Evolutionary conservation across 2,888 invertebrate species (phyloP).

Genomic region (Oligia strigilis): DNA sequence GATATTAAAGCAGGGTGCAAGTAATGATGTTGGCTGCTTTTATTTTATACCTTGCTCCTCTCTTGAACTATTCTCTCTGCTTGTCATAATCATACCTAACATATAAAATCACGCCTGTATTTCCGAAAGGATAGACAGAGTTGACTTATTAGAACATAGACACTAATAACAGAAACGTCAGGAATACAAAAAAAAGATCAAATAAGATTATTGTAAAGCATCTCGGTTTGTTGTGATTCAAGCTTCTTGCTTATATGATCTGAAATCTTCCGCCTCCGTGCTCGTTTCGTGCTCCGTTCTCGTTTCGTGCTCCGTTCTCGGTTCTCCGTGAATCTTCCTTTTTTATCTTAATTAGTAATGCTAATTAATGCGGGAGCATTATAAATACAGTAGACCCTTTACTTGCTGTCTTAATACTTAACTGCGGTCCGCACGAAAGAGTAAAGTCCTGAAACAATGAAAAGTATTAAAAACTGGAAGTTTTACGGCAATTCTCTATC

Average conservation of each 20-base stretch:
- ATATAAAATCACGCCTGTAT: background rate
- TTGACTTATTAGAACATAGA: background rate
- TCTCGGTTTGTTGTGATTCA: slow-evolving; percentile 24
- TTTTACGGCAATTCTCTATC: background rate
- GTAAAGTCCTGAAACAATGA: slow-evolving; percentile 33
- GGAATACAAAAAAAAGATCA: background rate
- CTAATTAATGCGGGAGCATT: slow-evolving; percentile 55
- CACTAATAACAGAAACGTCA: background rate
- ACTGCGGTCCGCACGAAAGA: slow-evolving; percentile 15
- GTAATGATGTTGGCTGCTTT: slow-evolving; percentile 3
- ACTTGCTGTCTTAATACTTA: slow-evolving; percentile 30
- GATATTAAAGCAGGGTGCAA: background rate
- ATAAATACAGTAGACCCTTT: slow-evolving; percentile 59
- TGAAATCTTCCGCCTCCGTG: slow-evolving; percentile 40
- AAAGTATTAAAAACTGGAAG: slow-evolving; percentile 15
- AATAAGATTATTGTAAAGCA: slow-evolving; percentile 15
- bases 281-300: slow-evolving; percentile 21
- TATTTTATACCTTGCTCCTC: background rate
- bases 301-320: slow-evolving; percentile 3
- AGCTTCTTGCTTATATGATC: slow-evolving; percentile 31
- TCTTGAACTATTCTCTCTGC: slow-evolving; percentile 7
- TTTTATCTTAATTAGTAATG: slow-evolving; percentile 60
- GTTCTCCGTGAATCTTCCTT: slow-evolving; percentile 44
- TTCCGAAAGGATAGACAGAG: no score
- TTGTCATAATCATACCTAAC: background rate